Base-by-base conservation (phyloP, 2,797 vertebrate genomes). In the Parotocinclus haroldoi region DNA sequence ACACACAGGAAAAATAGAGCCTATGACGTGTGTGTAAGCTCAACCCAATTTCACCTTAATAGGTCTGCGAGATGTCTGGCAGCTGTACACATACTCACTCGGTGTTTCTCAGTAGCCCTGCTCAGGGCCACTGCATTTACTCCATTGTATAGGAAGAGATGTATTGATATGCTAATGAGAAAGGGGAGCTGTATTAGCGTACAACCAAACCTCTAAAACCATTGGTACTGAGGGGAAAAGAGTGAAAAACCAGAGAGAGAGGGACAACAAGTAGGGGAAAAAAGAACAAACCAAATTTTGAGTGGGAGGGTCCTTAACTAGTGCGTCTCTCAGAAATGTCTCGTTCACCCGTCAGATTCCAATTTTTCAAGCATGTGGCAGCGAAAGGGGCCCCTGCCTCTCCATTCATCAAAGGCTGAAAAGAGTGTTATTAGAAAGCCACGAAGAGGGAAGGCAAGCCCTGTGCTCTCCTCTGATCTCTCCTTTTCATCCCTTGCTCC, bases 321-420 rank as follows among this genome's bases (percentile, higher is more conserved):
- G n/a, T 83, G 81, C 74, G 60, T 82, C 68, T 38, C 69, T 82
- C 78, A 82, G 87, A 84, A 85, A 86, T 87, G 85, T 84, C 81
- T 80, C 74, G 76, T 80, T 88, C 85, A 85, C 81, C 78, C 27
- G 70, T 86, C 82, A 85, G 81, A 80, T 84, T 73, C 78, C 68
- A 69, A 65, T 75, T 76, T 77, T 77, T 74, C 70, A 77, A 45
- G 61, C 77, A 46, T 81, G 67, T 72, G 12, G 68, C 72, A 66
- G 58, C 77, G 78, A 76, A 78, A 78, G 71, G 68, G 71, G 77
- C 77, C 77, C 71, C 77, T 78, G 72, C 75, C 75, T 18, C 77
- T 75, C 79, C 66, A 76, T 75, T 87, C 74, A 80, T 79, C 69
- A 76, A 79, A 78, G 73, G 68, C 71, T 74, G 75, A 77, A 75